Percentiles rank a stretch among this genome's conserved stretches.
Evolutionary conservation across 2,113 vertebrate species (phyloP).

Genomic region (Numida meleagris): DNA sequence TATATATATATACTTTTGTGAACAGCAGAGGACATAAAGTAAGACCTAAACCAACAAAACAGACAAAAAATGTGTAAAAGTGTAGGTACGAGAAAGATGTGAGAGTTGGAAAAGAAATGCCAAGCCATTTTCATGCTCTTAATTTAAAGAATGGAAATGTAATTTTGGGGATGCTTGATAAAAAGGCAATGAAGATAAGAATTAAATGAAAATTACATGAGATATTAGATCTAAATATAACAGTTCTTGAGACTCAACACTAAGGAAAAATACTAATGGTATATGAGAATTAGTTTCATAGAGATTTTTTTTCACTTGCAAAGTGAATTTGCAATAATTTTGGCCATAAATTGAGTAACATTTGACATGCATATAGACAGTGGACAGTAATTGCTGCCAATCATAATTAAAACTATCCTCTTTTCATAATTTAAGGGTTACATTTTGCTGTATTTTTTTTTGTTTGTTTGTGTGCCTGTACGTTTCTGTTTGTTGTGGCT

Average conservation of each 20-base stretch:
- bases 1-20: not conserved
- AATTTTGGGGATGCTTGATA: not conserved
- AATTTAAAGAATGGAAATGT: not conserved
- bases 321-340: too few species aligned
- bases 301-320: too few species aligned
- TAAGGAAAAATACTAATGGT: not conserved
- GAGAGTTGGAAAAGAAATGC: not conserved
- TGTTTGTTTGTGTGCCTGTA: fast-evolving
- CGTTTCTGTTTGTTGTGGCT: not conserved
- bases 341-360: not conserved
- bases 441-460: not conserved
- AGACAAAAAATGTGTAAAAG: fast-evolving
- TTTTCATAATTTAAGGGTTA: not conserved
- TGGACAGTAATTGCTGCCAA: not conserved
- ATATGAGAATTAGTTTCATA: not conserved
- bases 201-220: not conserved
- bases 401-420: not conserved
- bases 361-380: not conserved
- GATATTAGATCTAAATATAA: not conserved
- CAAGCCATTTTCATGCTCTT: fast-evolving
- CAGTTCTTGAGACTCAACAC: not conserved
- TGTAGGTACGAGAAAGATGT: not conserved
- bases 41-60: not conserved
- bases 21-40: not conserved
- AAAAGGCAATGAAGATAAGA: not conserved